These are phyloP conservation scores for Anguilla pacifica DNA, from an alignment of 2,797 vertebrate species.

Conservation along the genomic window DNA sequence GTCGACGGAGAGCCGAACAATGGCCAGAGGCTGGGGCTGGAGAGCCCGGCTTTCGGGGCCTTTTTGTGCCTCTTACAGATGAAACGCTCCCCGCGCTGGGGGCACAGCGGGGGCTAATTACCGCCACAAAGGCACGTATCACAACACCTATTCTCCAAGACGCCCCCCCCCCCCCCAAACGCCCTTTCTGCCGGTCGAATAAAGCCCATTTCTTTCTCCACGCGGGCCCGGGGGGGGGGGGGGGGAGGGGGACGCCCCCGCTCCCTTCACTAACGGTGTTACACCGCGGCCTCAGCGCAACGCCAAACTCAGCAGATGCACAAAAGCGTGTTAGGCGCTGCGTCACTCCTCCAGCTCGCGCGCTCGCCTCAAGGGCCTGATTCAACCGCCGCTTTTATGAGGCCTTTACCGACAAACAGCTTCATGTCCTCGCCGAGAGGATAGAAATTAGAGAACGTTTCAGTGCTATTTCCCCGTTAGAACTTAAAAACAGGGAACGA, in stretches of 20 bases:
- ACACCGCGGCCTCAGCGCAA: neutral
- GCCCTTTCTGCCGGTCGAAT: neutral
- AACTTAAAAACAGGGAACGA: neutral
- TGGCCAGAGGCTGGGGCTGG: neutral
- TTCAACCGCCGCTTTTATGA: neutral
- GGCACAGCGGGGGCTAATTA: conserved; percentile 12
- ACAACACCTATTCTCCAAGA: neutral
- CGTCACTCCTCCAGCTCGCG: neutral
- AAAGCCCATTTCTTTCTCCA: neutral
- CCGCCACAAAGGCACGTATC: neutral
- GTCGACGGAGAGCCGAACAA: neutral
- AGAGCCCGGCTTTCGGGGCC: neutral
- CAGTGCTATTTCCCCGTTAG: neutral
- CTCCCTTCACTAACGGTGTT: neutral
- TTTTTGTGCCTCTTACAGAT: neutral
- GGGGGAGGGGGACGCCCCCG: neutral
- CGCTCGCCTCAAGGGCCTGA: neutral
- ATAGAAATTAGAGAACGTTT: neutral
- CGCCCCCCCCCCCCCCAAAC: neutral
- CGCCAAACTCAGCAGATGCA: too few relatives aligned
- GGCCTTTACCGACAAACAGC: neutral
- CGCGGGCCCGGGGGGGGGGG: neutral
- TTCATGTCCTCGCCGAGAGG: neutral
- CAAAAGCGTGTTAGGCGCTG: too few relatives aligned
- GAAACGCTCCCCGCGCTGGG: neutral